Percentiles rank a stretch among this genome's conserved stretches.
phyloP scores from a whole-genome alignment of 1,140 invertebrate genomes.

The Drosophila melanogaster region DNA sequence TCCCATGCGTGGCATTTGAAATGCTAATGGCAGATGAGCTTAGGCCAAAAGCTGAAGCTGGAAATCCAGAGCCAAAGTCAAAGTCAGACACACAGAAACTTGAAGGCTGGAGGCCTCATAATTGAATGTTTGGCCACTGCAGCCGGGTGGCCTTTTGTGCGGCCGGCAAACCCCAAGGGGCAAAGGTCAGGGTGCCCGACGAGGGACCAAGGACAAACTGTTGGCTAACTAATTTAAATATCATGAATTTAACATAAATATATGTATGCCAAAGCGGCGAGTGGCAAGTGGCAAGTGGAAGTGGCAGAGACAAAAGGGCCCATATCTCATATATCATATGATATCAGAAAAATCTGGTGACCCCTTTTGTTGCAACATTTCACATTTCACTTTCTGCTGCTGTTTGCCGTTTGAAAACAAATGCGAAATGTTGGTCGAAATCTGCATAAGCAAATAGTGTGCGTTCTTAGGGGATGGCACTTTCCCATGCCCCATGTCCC shows the following conservation, averaged over 20 bases:
- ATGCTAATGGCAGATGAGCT: slow-evolving; percentile 64
- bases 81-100: slow-evolving; percentile 9
- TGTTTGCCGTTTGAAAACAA: slow-evolving; percentile 45
- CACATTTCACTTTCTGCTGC: slow-evolving; percentile 39
- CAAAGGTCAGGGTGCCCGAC: slow-evolving; percentile 7
- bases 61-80: slow-evolving; percentile 13
- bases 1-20: slow-evolving; percentile 36
- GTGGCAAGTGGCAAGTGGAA: background rate
- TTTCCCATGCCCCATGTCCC: no score
- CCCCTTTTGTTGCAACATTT: slow-evolving; percentile 33
- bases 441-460: slow-evolving; percentile 69
- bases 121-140: slow-evolving; percentile 75
- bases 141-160: slow-evolving; percentile 12
- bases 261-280: slow-evolving; percentile 12
- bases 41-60: slow-evolving; percentile 5
- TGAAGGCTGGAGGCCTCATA: slow-evolving; percentile 46
- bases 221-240: slow-evolving; percentile 77
- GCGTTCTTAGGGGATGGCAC: slow-evolving; percentile 11
- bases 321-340: slow-evolving; percentile 59
- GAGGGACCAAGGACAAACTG: slow-evolving; percentile 57
- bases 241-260: slow-evolving; percentile 81
- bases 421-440: slow-evolving; percentile 53
- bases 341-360: slow-evolving; percentile 28
- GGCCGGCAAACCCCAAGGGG: background rate
- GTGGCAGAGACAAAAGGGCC: slow-evolving; percentile 5